Evolutionary conservation across 2,797 vertebrate species (phyloP).

Genomic region (Pangasius larnaudii): DNA sequence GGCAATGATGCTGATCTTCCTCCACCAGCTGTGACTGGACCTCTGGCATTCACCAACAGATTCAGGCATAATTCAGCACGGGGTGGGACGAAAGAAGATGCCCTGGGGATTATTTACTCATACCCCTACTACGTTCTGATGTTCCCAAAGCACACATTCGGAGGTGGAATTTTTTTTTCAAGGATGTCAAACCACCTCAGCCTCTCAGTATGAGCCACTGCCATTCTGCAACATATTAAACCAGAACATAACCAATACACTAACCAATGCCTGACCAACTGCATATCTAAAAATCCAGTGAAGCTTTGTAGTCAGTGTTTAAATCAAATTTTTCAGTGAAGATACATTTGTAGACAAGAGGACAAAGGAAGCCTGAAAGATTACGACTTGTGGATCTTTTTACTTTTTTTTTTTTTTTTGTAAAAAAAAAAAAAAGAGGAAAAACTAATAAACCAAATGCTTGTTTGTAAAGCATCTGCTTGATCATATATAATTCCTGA

Average conservation of each 20-base stretch:
- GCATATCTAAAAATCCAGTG: background rate
- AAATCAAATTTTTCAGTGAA: background rate
- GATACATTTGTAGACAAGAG: background rate
- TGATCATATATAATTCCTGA: background rate
- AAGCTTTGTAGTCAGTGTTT: background rate
- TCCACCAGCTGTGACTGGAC: slow-evolving; percentile 17
- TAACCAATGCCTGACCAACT: background rate
- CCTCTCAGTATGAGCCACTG: slow-evolving; percentile 14
- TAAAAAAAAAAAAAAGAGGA: background rate
- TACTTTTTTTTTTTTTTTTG: background rate
- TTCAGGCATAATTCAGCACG: slow-evolving; percentile 28
- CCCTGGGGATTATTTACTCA: slow-evolving; percentile 1
- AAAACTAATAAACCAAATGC: slow-evolving; percentile 10
- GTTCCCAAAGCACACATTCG: slow-evolving; percentile 14
- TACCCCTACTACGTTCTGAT: background rate
- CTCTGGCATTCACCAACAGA: background rate
- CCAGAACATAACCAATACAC: background rate
- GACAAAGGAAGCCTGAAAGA: background rate
- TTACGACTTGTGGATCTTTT: background rate
- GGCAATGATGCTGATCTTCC: slow-evolving; percentile 44
- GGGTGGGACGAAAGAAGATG: slow-evolving; percentile 21
- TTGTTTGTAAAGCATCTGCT: slow-evolving; percentile 40
- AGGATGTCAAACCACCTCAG: slow-evolving; percentile 29
- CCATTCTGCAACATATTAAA: slow-evolving; percentile 23
- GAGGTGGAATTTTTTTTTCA: background rate